phyloP scores from a whole-genome alignment of 1,140 invertebrate species.

The Hypsibius dujardini region DNA sequence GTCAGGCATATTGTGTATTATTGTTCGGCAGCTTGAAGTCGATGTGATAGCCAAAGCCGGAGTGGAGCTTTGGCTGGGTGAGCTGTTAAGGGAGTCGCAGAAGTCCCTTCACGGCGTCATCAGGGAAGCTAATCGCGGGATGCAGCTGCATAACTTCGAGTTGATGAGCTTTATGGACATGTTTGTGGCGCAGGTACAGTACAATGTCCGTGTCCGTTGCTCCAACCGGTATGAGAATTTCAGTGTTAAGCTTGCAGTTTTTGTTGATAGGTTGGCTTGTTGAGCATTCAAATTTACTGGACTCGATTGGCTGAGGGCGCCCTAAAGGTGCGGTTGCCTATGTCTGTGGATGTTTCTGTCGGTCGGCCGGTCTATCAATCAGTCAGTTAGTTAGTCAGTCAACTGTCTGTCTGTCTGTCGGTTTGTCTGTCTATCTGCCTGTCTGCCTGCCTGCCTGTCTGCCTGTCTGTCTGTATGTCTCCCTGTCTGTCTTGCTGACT shows the following conservation, averaged over 20 bases:
- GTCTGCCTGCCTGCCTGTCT: too few species aligned
- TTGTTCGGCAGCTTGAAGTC: constrained; percentile 50
- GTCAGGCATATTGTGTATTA: constrained; percentile 18
- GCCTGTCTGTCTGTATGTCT: too few species aligned
- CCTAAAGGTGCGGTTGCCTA: constrained; percentile 36
- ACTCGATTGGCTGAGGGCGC: constrained; percentile 76
- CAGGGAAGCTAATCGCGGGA: constrained; percentile 54
- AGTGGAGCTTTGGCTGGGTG: constrained; percentile 84
- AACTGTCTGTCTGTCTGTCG: too few species aligned
- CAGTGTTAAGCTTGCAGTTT: constrained; percentile 16
- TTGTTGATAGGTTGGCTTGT: constrained; percentile 51
- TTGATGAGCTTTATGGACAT: constrained; percentile 69
- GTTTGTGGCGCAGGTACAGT: constrained; percentile 79
- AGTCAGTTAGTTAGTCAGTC: too few species aligned
- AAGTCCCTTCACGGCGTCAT: constrained; percentile 80
- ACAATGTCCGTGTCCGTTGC: background rate
- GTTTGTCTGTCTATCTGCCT: too few species aligned
- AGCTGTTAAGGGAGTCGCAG: constrained; percentile 65
- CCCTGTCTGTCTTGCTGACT: too few species aligned
- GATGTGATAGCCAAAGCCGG: constrained; percentile 81
- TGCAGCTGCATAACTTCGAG: constrained; percentile 70
- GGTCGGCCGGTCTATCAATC: too few species aligned
- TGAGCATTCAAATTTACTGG: constrained; percentile 93
- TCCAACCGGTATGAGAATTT: constrained; percentile 14
- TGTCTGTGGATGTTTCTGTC: too few species aligned